Conservation (phyloP, 2,888 invertebrate species). For the Meteorus cinctellus region DNA sequence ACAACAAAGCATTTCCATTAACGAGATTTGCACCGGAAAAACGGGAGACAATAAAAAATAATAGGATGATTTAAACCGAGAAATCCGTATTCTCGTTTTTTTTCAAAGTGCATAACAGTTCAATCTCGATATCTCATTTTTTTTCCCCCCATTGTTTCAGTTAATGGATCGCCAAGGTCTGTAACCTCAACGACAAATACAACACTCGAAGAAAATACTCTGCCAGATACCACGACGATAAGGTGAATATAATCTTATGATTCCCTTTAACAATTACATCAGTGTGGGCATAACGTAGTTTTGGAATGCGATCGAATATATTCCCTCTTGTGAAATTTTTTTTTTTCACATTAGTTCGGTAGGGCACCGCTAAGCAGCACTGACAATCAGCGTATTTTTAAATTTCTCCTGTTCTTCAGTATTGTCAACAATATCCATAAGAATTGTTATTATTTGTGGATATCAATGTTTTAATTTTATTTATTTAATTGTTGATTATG, state of each 20-base stretch:
- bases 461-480: constrained; percentile 59
- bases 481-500: constrained; percentile 57
- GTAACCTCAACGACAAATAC: not conserved
- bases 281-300: not conserved
- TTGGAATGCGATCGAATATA: not conserved
- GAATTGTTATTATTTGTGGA: constrained; percentile 57
- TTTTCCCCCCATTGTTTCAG: not conserved
- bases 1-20: too few relatives aligned
- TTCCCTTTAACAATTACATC: not conserved
- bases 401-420: constrained; percentile 48
- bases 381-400: constrained; percentile 28
- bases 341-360: constrained; percentile 17
- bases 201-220: not conserved
- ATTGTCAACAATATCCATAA: constrained; percentile 53
- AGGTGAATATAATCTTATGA: constrained; percentile 1
- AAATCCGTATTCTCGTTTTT: too few relatives aligned
- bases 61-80: too few relatives aligned
- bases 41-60: too few relatives aligned
- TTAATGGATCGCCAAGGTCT: not conserved
- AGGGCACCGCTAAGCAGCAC: constrained; percentile 25
- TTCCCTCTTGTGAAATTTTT: not conserved
- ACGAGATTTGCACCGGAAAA: too few relatives aligned
- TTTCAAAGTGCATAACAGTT: too few relatives aligned
- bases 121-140: not conserved
- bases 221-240: not conserved